Percentiles rank a stretch among this genome's conserved stretches.
Evolutionary conservation across 2,888 invertebrate genomes (phyloP).

Genomic region (Deroplatys truncata): DNA sequence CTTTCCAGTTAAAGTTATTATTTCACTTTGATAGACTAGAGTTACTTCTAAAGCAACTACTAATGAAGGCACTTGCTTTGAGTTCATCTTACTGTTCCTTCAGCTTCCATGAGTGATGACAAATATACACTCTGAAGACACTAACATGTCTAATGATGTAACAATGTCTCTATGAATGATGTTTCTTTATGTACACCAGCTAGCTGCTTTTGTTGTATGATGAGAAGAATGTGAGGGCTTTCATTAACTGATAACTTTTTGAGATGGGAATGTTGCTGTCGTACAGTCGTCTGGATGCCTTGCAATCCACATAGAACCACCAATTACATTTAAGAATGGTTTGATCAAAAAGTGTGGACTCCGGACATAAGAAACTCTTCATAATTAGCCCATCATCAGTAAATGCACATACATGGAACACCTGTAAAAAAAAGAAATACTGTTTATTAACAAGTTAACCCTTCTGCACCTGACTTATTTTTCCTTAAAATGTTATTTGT

Average conservation of each 20-base stretch:
- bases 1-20: not conserved
- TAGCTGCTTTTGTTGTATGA: conserved; percentile 61
- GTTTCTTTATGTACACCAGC: not conserved
- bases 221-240: conserved; percentile 83
- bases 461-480: not conserved
- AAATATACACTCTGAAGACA: not conserved
- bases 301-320: conserved; percentile 93
- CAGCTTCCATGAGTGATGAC: not conserved
- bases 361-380: conserved; percentile 88
- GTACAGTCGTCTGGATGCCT: conserved; percentile 71
- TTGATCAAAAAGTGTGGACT: conserved; percentile 87
- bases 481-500: not conserved
- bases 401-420: conserved; percentile 86
- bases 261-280: conserved; percentile 88
- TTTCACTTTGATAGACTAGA: not conserved
- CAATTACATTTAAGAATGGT: conserved; percentile 88
- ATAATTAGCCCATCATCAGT: conserved; percentile 85
- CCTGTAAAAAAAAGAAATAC: conserved; percentile 51
- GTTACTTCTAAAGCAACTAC: not conserved
- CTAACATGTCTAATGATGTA: not conserved
- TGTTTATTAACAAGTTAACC: not conserved
- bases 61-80: not conserved
- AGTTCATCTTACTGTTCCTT: not conserved
- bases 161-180: not conserved
- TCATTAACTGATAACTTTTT: conserved; percentile 88